phyloP scores from a whole-genome alignment of 2,888 invertebrate genomes.

The Invenusta paracnida region DNA sequence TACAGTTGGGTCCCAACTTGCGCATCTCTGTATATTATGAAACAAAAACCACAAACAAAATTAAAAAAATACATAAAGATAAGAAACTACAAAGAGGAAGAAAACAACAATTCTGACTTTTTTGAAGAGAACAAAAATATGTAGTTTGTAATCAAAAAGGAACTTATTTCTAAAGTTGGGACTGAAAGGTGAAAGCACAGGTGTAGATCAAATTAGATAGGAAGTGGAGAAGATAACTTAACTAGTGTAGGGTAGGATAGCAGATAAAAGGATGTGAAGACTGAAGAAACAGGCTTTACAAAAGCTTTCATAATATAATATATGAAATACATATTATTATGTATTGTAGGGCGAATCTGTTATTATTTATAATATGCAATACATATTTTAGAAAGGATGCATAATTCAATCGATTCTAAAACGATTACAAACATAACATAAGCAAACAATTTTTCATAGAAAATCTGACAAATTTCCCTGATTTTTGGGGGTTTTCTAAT shows the following conservation, averaged over 20 bases:
- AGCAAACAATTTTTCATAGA: not conserved
- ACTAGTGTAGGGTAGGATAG: not conserved
- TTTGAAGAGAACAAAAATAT: not conserved
- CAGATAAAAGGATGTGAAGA: not conserved
- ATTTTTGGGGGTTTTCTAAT: too few relatives aligned
- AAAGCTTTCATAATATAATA: not conserved
- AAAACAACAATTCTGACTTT: not conserved
- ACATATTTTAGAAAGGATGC: not conserved
- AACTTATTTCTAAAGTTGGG: not conserved
- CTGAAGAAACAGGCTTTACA: not conserved
- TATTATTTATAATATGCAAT: too few relatives aligned
- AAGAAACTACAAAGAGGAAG: not conserved
- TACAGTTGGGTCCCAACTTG: slow-evolving; percentile 3
- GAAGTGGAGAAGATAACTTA: too few relatives aligned
- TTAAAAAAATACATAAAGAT: too few relatives aligned
- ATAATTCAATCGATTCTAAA: not conserved
- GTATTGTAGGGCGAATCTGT: not conserved
- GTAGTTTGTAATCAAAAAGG: not conserved
- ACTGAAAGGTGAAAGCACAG: not conserved
- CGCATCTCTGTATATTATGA: not conserved
- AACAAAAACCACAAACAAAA: too few relatives aligned
- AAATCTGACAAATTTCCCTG: too few relatives aligned
- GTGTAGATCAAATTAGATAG: too few relatives aligned
- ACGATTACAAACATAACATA: not conserved
- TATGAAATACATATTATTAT: not conserved